Conservation (phyloP, 2,113 vertebrate species). For the Equus przewalskii region DNA sequence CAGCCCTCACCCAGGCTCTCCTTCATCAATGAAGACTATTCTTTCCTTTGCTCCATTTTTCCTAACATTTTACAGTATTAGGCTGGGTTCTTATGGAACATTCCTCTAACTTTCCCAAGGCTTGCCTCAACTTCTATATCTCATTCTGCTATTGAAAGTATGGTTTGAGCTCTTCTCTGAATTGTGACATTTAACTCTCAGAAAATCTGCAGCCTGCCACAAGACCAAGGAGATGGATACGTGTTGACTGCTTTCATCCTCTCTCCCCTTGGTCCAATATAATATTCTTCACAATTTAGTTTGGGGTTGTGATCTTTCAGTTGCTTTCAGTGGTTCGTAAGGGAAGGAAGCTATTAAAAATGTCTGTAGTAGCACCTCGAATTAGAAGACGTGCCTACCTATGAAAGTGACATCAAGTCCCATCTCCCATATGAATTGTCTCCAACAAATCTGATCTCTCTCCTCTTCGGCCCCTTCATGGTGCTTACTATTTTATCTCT, state of each 20-base stretch:
- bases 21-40: not conserved
- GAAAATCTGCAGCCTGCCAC: not conserved
- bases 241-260: not conserved
- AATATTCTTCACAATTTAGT: not conserved
- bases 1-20: not conserved
- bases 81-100: not conserved
- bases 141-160: not conserved
- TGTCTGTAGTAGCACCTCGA: not conserved
- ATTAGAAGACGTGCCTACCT: not conserved
- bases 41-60: not conserved
- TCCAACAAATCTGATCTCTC: not conserved
- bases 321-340: not conserved
- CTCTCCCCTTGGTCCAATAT: not conserved
- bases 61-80: not conserved
- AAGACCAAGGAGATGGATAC: not conserved
- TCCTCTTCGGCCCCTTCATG: not conserved
- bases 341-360: not conserved
- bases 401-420: not conserved
- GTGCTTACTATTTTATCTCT: not conserved
- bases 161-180: not conserved
- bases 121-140: not conserved
- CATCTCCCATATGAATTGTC: not conserved
- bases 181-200: not conserved
- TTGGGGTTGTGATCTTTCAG: not conserved
- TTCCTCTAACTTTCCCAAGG: not conserved